These are phyloP conservation scores for Drosophila kambysellisi DNA, from an alignment of 2,888 invertebrate species.

Conservation along the genomic window DNA sequence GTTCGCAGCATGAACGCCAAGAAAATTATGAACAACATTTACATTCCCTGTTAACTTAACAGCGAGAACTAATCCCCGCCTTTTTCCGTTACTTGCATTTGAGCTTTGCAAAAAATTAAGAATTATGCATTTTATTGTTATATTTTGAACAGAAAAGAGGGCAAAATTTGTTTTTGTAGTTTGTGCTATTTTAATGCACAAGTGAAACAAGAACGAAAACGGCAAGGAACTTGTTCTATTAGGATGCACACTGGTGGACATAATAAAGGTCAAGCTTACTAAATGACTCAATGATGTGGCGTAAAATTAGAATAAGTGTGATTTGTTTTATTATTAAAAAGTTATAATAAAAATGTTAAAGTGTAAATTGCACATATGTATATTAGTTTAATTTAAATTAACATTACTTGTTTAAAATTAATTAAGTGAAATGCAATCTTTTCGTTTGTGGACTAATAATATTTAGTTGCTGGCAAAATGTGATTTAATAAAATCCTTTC, in stretches of 20 bases:
- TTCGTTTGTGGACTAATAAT: background rate
- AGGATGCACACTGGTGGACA: background rate
- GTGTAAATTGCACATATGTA: background rate
- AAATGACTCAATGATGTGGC: background rate
- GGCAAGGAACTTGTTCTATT: background rate
- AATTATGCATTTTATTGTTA: background rate
- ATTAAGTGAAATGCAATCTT: background rate
- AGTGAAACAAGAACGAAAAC: background rate
- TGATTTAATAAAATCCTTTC: constrained; percentile 74
- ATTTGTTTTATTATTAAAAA: background rate
- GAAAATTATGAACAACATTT: constrained; percentile 6
- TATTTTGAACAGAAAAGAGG: background rate
- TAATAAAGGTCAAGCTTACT: background rate
- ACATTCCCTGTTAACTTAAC: constrained; percentile 24
- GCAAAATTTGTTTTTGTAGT: background rate
- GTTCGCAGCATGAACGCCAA: constrained; percentile 1
- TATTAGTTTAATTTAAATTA: background rate
- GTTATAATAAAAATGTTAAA: background rate
- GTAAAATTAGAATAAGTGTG: background rate
- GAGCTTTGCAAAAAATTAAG: background rate
- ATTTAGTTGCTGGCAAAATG: constrained; percentile 52
- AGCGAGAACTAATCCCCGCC: background rate
- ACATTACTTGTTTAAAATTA: background rate
- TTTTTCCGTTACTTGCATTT: background rate
- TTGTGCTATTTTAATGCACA: background rate